A percentile compares a stretch with the other conserved stretches of the same genome.
These are phyloP conservation scores for Todiramphus chloris DNA, from an alignment of 2,113 vertebrate genomes.

Conservation along the genomic window DNA sequence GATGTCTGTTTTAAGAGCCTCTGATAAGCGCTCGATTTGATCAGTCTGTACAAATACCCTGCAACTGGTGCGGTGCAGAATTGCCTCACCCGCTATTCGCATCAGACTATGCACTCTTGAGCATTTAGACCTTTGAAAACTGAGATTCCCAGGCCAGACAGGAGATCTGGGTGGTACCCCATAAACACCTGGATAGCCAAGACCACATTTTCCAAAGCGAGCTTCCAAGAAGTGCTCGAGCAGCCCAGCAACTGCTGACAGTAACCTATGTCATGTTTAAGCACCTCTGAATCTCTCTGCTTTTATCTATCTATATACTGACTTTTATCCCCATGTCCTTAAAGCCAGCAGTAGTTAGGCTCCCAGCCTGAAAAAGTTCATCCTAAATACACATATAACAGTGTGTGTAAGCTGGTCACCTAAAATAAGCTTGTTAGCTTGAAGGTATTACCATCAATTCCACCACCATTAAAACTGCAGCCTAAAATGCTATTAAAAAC, in stretches of 20 bases:
- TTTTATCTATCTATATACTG: not conserved
- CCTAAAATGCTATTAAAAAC: not conserved
- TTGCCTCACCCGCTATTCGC: not conserved
- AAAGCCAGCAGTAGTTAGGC: not conserved
- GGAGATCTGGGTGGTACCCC: not conserved
- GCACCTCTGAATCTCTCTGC: not conserved
- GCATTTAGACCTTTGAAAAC: not conserved
- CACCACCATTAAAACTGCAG: not conserved
- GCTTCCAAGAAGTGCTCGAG: not conserved
- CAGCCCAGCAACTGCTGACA: not conserved
- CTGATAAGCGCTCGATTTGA: not conserved
- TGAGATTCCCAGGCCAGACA: not conserved
- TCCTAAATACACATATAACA: not conserved
- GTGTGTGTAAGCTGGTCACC: not conserved
- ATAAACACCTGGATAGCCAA: not conserved
- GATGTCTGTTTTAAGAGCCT: not conserved
- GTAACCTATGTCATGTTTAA: accelerated
- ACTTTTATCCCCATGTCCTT: not conserved
- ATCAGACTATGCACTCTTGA: accelerated
- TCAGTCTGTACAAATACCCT: not conserved
- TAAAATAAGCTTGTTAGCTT: not conserved
- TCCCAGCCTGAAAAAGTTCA: not conserved
- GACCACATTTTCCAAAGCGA: not conserved
- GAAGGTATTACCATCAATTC: not conserved
- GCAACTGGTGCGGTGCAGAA: accelerated